Conservation (phyloP, 2,888 invertebrate genomes). For the Diaprepes abbreviatus region DNA sequence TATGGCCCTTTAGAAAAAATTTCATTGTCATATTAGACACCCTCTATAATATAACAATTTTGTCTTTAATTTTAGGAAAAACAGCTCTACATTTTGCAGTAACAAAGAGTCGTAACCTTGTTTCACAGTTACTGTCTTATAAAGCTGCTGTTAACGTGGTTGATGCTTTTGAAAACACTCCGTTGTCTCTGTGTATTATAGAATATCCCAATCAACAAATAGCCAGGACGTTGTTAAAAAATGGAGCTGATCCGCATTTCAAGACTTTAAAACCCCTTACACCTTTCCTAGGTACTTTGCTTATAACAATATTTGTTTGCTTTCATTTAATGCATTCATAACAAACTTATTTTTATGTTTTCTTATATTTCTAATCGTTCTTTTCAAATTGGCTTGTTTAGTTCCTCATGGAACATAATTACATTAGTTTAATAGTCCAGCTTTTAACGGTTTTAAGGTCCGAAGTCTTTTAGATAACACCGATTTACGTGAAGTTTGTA, state of each 20-base stretch:
- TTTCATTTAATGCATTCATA: too few relatives aligned
- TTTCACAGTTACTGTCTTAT: slow-evolving; percentile 49
- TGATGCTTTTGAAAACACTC: slow-evolving; percentile 57
- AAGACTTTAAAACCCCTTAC: slow-evolving; percentile 40
- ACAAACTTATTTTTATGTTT: too few relatives aligned
- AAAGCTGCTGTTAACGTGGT: slow-evolving; percentile 51
- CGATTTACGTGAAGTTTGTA: too few relatives aligned
- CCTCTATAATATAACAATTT: not conserved
- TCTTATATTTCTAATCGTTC: too few relatives aligned
- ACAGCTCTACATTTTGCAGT: slow-evolving; percentile 54
- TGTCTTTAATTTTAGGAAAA: slow-evolving; percentile 37
- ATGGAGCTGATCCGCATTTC: slow-evolving; percentile 51
- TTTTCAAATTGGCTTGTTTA: too few relatives aligned
- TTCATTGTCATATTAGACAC: too few relatives aligned
- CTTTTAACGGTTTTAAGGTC: too few relatives aligned
- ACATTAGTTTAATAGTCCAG: too few relatives aligned
- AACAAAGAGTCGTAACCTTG: slow-evolving; percentile 38
- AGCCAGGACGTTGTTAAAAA: slow-evolving; percentile 51
- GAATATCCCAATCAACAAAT: slow-evolving; percentile 50
- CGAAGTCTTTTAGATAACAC: too few relatives aligned
- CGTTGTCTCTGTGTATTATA: slow-evolving; percentile 51
- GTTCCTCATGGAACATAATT: too few relatives aligned
- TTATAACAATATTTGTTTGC: too few relatives aligned
- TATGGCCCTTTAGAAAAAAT: not conserved
- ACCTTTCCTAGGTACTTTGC: slow-evolving; percentile 52